Evolutionary conservation across 2,797 vertebrate genomes (phyloP), one percentile per base, ranked within the genome.

Genomic region (Crenichthys baileyi): DNA sequence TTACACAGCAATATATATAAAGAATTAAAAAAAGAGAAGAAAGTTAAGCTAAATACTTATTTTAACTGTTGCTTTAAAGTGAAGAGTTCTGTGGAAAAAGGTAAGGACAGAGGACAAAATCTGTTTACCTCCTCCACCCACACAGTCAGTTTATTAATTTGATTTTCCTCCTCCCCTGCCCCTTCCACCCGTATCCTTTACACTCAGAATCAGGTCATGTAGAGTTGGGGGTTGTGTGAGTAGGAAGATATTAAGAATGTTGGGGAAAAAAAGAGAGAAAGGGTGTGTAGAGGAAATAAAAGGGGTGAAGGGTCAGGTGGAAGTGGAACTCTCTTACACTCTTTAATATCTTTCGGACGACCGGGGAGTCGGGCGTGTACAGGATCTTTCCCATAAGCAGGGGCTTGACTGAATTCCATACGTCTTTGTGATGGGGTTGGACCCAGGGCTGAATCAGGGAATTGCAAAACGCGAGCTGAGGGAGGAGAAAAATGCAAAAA

Each of bases 321-420:
- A 79, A 87, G 89, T 82, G 79, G 77, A n/a, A 72, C 70, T 85
- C 77, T 77, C 97, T 98, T 97, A 99, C 98, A 31, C 97, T 97
- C 93, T 97, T 97, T 85, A 99, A 71, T 92, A 99, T 97, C 92
- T 95, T 93, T 85, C 78, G 94, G 68, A 96, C 94, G 70, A 96
- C 95, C 36, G 96, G 97, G 82, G 97, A 97, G 95, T 98, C 95
- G 0, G 98, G 98, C 85, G 97, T 93, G 89, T 96, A 99, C 73
- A 99, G 96, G 89, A 99, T 96, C 95, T 98, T 99, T 89, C 98
- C 98, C 98, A 99, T 98, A 93, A 99, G 93, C 91, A 99, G 93
- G 72, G 98, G 98, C 86, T 99, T 99, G 90, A 97, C 95, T 73
- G 97, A 95, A 92, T 93, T 98, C 98, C 98, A 99, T 82, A 96